phyloP scores from a whole-genome alignment of 2,888 invertebrate species.

The Venusia cambrica region DNA sequence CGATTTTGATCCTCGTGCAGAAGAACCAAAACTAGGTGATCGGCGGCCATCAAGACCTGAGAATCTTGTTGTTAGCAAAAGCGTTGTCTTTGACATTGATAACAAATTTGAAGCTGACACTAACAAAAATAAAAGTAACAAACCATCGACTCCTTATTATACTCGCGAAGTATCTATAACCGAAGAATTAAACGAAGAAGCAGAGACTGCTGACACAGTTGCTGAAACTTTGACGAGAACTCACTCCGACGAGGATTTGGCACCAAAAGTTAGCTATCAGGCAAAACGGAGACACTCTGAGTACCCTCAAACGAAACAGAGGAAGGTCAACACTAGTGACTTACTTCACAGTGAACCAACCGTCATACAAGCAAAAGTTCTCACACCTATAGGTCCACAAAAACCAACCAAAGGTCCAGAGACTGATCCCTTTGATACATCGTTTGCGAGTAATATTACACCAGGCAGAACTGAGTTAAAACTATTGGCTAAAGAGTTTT shows the following conservation, averaged over 20 bases:
- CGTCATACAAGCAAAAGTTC: conserved; percentile 80
- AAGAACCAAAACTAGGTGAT: conserved; percentile 71
- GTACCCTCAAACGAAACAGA: conserved; percentile 48
- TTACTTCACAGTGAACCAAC: conserved; percentile 54
- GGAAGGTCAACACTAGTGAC: conserved; percentile 53
- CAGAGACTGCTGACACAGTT: conserved; percentile 86
- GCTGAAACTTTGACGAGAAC: conserved; percentile 79
- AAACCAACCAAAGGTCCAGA: conserved; percentile 62
- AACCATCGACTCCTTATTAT: conserved; percentile 92
- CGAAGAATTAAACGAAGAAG: conserved; percentile 71
- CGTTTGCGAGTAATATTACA: conserved; percentile 87
- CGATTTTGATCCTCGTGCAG: conserved; percentile 90
- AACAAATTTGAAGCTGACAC: conserved; percentile 76
- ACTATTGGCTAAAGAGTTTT: conserved; percentile 87
- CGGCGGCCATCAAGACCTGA: conserved; percentile 85
- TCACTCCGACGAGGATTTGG: conserved; percentile 84
- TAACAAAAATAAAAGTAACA: conserved; percentile 83
- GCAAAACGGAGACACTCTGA: conserved; percentile 77
- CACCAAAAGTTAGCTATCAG: conserved; percentile 68
- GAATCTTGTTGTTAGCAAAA: conserved; percentile 75
- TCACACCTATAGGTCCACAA: conserved; percentile 75
- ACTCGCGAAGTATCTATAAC: conserved; percentile 83
- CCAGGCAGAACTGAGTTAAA: conserved; percentile 91
- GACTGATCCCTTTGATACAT: conserved; percentile 93
- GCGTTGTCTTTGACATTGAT: conserved; percentile 77